phyloP scores from a whole-genome alignment of 2,797 vertebrate species.

The Xenentodon cancila region DNA sequence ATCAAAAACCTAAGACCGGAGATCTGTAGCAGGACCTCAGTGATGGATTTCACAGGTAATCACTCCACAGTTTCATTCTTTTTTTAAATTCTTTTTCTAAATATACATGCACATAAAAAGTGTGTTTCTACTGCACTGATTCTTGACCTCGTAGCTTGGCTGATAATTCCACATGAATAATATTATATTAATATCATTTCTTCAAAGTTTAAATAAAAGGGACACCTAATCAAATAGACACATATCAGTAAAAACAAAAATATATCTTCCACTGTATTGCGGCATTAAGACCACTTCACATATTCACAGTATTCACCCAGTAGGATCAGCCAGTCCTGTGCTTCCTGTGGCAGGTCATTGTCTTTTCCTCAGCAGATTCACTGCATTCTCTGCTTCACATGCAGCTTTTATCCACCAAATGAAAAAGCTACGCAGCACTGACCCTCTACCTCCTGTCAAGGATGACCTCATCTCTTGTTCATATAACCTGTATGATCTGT shows the following conservation, averaged over 20 bases:
- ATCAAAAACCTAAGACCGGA: slow-evolving; percentile 22
- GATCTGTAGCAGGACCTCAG: slow-evolving; percentile 8
- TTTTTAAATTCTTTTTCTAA: slow-evolving; percentile 32
- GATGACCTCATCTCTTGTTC: slow-evolving; percentile 39
- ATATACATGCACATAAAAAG: slow-evolving; percentile 13
- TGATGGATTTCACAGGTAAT: slow-evolving; percentile 32
- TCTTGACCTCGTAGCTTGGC: neutral
- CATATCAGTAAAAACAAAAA: slow-evolving; percentile 13
- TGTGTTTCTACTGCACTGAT: slow-evolving; percentile 24
- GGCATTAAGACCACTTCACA: neutral
- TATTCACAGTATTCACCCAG: neutral
- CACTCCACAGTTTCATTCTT: neutral
- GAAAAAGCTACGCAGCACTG: slow-evolving; percentile 26
- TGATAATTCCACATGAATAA: slow-evolving; percentile 27
- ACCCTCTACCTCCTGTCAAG: slow-evolving; percentile 29
- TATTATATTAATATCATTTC: slow-evolving; percentile 20
- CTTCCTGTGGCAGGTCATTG: slow-evolving; percentile 1
- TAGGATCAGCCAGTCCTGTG: slow-evolving; percentile 2
- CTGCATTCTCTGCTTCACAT: slow-evolving; percentile 2
- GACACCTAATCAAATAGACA: slow-evolving; percentile 2
- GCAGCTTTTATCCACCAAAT: slow-evolving; percentile 30
- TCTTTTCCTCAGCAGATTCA: slow-evolving; percentile 18
- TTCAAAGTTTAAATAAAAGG: slow-evolving; percentile 19
- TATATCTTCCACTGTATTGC: slow-evolving; percentile 1
- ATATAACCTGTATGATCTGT: slow-evolving; percentile 44